phyloP scores from a whole-genome alignment of 2,113 vertebrate genomes.

The Saimiri boliviensis region DNA sequence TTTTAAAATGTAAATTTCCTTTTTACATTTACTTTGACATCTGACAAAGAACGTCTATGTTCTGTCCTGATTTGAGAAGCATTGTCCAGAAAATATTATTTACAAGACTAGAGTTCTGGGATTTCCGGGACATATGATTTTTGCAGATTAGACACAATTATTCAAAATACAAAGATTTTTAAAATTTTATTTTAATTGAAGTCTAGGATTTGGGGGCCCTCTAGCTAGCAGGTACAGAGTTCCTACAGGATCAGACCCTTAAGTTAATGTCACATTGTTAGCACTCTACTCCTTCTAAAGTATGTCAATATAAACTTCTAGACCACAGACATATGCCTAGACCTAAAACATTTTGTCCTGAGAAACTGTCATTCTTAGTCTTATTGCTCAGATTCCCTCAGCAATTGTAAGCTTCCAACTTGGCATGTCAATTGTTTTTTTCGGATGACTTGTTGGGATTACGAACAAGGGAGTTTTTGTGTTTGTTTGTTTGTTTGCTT shows the following conservation, averaged over 20 bases:
- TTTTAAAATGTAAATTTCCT: neutral
- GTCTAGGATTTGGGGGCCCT: neutral
- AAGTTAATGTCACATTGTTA: neutral
- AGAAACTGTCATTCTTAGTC: neutral
- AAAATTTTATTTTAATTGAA: neutral
- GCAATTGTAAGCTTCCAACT: neutral
- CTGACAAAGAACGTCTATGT: conserved; percentile 26
- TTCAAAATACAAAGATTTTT: neutral
- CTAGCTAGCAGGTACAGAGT: neutral
- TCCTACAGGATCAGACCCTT: neutral
- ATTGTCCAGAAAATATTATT: conserved; percentile 5
- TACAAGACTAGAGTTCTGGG: neutral
- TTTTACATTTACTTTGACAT: neutral
- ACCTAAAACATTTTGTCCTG: neutral
- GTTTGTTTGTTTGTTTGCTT: too few species aligned
- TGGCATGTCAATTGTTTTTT: neutral
- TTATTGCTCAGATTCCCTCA: neutral
- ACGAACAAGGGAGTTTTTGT: neutral
- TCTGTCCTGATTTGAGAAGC: neutral
- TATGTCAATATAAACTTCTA: neutral
- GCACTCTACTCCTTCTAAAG: neutral
- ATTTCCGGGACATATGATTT: neutral
- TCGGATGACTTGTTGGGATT: neutral
- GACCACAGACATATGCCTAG: neutral
- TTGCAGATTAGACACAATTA: neutral